A percentile compares a stretch with the other conserved stretches of the same genome.
Conservation (phyloP, 2,113 vertebrate species). For the Trogon melanurus region DNA sequence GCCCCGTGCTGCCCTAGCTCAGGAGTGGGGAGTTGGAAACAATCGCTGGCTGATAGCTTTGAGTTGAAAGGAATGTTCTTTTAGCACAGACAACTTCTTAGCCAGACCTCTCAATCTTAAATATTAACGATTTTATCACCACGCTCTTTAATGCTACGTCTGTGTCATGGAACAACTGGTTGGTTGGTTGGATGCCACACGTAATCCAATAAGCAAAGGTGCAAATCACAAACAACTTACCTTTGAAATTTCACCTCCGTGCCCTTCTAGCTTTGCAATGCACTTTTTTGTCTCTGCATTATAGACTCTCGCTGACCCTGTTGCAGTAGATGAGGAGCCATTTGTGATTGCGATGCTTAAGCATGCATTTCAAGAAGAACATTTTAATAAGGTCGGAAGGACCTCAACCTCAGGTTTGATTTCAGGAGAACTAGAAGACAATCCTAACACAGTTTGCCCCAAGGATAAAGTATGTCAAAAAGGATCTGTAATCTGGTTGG, state of each 20-base stretch:
- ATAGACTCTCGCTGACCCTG: constrained; percentile 90
- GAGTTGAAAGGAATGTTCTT: background rate
- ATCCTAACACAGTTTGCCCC: background rate
- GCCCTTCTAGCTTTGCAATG: constrained; percentile 86
- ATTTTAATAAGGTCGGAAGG: background rate
- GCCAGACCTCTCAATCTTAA: background rate
- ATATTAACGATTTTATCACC: background rate
- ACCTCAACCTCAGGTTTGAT: background rate
- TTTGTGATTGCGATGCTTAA: background rate
- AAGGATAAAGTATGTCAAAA: background rate
- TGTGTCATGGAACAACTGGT: background rate
- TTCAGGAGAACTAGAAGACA: background rate
- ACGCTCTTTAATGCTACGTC: background rate
- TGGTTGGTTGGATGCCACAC: background rate
- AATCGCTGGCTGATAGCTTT: background rate
- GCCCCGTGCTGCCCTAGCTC: background rate
- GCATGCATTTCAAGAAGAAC: background rate
- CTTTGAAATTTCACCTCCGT: constrained; percentile 93
- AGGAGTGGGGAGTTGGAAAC: background rate
- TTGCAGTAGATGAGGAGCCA: background rate
- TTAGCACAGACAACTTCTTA: background rate
- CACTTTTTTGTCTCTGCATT: constrained; percentile 82
- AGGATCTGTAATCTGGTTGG: background rate
- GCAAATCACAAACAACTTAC: constrained; percentile 66
- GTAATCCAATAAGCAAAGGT: background rate